Evolutionary conservation across 2,113 vertebrate species (phyloP).

Genomic region (Bucco capensis): DNA sequence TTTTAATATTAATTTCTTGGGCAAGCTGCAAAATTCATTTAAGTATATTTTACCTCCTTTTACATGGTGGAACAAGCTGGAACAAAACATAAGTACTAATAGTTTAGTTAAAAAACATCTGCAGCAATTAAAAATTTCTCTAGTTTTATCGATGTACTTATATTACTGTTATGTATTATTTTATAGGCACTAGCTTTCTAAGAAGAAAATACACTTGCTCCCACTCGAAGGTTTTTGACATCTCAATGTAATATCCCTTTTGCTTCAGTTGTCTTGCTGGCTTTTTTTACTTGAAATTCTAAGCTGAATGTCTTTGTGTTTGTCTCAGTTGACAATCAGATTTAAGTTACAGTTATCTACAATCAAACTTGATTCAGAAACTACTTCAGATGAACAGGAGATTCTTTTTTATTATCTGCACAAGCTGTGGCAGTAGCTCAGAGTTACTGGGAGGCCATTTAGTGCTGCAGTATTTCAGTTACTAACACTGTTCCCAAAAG

Average conservation of each 20-base stretch:
- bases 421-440: slow-evolving; percentile 48
- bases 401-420: slow-evolving; percentile 71
- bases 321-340: neutral
- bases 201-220: neutral
- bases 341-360: slow-evolving; percentile 54
- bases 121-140: neutral
- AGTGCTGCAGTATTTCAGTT: slow-evolving; percentile 70
- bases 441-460: slow-evolving; percentile 67
- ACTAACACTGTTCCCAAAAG: slow-evolving; percentile 63
- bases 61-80: neutral
- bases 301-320: neutral
- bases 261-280: neutral
- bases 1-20: neutral
- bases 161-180: neutral
- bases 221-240: neutral
- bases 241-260: neutral
- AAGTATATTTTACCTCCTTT: neutral
- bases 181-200: neutral
- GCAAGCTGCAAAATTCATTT: neutral
- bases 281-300: neutral
- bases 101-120: neutral
- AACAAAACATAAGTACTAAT: neutral
- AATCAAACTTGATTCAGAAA: slow-evolving; percentile 50
- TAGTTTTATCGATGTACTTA: neutral
- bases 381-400: slow-evolving; percentile 54